Base-by-base conservation (phyloP, 2,888 invertebrate species). In the Allolobophora icterica region DNA sequence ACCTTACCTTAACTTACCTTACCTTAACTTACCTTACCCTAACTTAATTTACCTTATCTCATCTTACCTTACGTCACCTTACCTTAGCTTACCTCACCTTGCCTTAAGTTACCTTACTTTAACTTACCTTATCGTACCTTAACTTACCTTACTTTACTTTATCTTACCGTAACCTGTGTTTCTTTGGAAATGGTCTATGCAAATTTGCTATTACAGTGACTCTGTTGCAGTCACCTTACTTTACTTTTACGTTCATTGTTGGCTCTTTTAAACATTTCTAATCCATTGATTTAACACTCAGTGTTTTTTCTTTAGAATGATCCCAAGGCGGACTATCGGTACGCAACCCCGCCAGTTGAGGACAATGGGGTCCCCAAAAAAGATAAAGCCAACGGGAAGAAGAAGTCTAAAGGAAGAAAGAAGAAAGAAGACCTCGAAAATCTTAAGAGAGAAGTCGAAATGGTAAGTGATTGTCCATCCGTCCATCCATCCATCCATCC, bases 371-470 rank as follows among this genome's bases (percentile, higher is more conserved):
- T 87, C 35, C 35, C 4, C 0, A 30, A 38, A 11, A n/a, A 30
- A 13, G 87, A 19, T 87, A 35, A 35, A 34, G 87, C 87, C 30
- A 83, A 90, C 89, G 91, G 90, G 30, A 90, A 90, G 84, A 38
- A 84, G 4, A 42, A n/a, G 24, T 58, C 52, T 4, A 35, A 35
- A 30, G 34, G 34, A 95, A 97, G 97, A 96, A 97, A 93, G 96
- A 97, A 94, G 92, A 94, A 94, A 93, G 93, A 93, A 45, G 94
- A 99, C 96, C 97, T 99, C 96, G 98, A 99, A 96, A 98, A 99
- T 96, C 97, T 99, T 96, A 99, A 99, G 96, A 99, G 99, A 96
- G 99, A 99, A 97, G 97, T 99, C 97, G 98, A 98, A 96, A 99
- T 99, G 96, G 95, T 95, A 91, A 90, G 90, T 84, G 34, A 52